These are phyloP conservation scores for Metridium senile DNA, from an alignment of 92 coral and sea anemone species.

Conservation along the genomic window DNA sequence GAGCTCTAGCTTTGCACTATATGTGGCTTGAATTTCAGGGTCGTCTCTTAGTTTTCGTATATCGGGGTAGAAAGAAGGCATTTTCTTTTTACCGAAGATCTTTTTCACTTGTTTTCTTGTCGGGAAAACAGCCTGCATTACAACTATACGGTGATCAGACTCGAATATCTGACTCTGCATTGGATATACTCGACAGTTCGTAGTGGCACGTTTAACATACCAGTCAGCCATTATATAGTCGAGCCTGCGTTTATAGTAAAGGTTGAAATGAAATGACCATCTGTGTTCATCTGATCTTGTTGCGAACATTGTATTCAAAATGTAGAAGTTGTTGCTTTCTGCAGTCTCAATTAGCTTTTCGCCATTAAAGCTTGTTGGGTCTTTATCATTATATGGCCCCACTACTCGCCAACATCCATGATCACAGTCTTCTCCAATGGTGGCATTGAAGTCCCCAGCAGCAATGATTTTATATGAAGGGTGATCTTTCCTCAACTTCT, in stretches of 20 bases:
- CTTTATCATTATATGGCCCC: no score
- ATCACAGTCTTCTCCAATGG: constrained; percentile 33
- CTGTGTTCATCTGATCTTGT: constrained; percentile 21
- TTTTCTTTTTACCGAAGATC: neutral
- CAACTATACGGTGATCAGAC: constrained; percentile 36
- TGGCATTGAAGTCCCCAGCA: constrained; percentile 25
- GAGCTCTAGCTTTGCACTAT: constrained; percentile 5
- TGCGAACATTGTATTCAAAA: constrained; percentile 1
- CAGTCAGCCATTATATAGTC: constrained; percentile 26
- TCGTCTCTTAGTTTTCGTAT: constrained; percentile 12
- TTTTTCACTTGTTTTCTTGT: constrained; percentile 1
- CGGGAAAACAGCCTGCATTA: constrained; percentile 26
- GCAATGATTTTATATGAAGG: constrained; percentile 15
- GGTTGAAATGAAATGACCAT: constrained; percentile 33
- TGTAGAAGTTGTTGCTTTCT: neutral
- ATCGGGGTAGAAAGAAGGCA: neutral
- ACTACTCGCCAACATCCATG: no score
- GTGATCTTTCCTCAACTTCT: neutral
- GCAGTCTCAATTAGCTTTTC: constrained; percentile 3
- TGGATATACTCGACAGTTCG: constrained; percentile 22
- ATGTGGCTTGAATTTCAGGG: constrained; percentile 6
- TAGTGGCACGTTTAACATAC: constrained; percentile 13
- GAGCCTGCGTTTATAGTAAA: constrained; percentile 13
- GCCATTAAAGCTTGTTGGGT: no score
- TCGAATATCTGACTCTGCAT: no score